Percentiles rank a stretch among this genome's conserved stretches.
Conservation (phyloP, 2,888 invertebrate genomes). For the Drosophila gaucha region DNA sequence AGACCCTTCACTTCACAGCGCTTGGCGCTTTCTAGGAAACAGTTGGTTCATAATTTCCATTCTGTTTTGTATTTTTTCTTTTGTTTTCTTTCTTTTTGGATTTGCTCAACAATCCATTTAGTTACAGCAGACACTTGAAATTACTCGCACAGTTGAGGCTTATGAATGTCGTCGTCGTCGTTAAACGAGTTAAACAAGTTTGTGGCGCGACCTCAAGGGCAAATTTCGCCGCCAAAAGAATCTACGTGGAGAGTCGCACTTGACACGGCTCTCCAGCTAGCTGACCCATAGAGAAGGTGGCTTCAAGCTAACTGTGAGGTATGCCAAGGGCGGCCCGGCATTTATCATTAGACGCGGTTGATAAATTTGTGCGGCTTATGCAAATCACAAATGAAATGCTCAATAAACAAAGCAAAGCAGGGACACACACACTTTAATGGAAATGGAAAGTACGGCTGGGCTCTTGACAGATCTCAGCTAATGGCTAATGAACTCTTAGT, state of each 20-base stretch:
- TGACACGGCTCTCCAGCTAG: slow-evolving; percentile 13
- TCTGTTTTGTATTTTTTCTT: slow-evolving; percentile 7
- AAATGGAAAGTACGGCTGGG: slow-evolving; percentile 50
- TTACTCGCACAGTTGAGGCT: slow-evolving; percentile 9
- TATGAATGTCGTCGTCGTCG: slow-evolving; percentile 45
- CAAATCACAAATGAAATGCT: slow-evolving; percentile 29
- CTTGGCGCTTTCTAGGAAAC: slow-evolving; percentile 5
- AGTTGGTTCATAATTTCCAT: slow-evolving; percentile 7
- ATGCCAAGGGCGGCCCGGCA: slow-evolving; percentile 6
- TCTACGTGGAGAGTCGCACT: slow-evolving; percentile 16
- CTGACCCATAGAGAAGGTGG: slow-evolving; percentile 1
- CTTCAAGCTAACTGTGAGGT: slow-evolving; percentile 1
- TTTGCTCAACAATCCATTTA: background rate
- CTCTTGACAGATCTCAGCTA: slow-evolving; percentile 10
- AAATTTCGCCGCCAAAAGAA: slow-evolving; percentile 46
- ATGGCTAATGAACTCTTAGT: slow-evolving; percentile 39
- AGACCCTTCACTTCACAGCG: no score
- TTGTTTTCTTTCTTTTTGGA: slow-evolving; percentile 12
- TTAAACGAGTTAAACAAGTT: slow-evolving; percentile 69
- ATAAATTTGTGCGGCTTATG: slow-evolving; percentile 34
- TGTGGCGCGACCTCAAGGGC: slow-evolving; percentile 45
- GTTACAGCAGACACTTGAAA: slow-evolving; percentile 10
- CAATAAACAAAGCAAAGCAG: slow-evolving; percentile 50
- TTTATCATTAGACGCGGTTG: slow-evolving; percentile 43
- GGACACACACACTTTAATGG: slow-evolving; percentile 4